Evolutionary conservation across 2,113 vertebrate genomes (phyloP), one percentile per base, ranked within the genome.

Genomic region (Cheilinus undulatus): DNA sequence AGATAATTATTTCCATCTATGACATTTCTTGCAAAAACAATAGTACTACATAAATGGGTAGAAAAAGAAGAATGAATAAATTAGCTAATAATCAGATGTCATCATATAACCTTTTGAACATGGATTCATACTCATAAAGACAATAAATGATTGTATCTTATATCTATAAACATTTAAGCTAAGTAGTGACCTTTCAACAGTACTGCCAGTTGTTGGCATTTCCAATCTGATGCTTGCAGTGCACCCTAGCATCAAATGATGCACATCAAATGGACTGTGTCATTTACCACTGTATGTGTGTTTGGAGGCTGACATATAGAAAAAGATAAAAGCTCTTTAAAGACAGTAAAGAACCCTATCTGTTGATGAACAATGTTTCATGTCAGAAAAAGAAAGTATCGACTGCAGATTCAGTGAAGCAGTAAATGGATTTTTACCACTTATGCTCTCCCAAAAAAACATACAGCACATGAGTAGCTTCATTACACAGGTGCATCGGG

Each of bases 401-500:
- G 0, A 12, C 14, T 5, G 7, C 17, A 5, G 19, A 10, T 52
- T 61, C 22, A 24, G 4, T 53, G 22, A 58, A 43, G 46, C 71
- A 20, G 13, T 15, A 52, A 60, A 63, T 68, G 10, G 62, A 70
- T 20, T 66, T 70, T 43, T 32, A 67, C 56, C 38, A 42, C 52
- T 59, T 27, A 3, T 22, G 36, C 56, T 62, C 49, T 4, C 43
- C 7, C n/a, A 23, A 9, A 13, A 34, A 32, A 48, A 59, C 46
- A 12, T 23, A 48, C 24, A 38, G n/a, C n/a, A n/a, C n/a, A n/a
- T n/a, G n/a, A 20, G 43, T 27, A 53, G 71, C 56, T 50, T n/a
- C 67, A 42, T 51, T 40, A 58, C 85, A 51, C 78, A 79, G 63
- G 76, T 85, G 76, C 83, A 43, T 58, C 62, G 49, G 67, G 82